A percentile compares a stretch with the other conserved stretches of the same genome.
phyloP scores from a whole-genome alignment of 2,888 invertebrate species.

The Dusona sp. region DNA sequence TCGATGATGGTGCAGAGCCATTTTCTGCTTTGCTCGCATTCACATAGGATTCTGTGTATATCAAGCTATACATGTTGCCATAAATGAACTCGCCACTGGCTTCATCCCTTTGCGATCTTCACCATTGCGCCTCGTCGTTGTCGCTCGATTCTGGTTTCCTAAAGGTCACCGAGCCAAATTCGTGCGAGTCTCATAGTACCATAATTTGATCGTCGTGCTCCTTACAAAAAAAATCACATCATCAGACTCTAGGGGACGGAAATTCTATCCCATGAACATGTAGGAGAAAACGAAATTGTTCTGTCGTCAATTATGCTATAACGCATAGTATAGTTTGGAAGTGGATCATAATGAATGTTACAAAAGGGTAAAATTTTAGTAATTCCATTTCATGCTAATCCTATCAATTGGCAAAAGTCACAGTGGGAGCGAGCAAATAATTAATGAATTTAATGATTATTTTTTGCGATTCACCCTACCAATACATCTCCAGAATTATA shows the following conservation, averaged over 20 bases:
- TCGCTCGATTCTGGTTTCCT: constrained; percentile 23
- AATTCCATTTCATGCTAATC: not conserved
- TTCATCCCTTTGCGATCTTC: constrained; percentile 34
- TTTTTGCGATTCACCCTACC: not conserved
- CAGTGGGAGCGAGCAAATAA: not conserved
- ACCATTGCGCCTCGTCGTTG: not conserved
- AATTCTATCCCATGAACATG: not conserved
- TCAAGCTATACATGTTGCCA: constrained; percentile 14
- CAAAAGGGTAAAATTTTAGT: not conserved
- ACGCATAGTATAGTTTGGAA: not conserved
- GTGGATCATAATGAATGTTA: not conserved
- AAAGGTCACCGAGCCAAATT: constrained; percentile 38
- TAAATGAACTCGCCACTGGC: constrained; percentile 18
- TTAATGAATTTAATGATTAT: not conserved
- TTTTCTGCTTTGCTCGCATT: constrained; percentile 53
- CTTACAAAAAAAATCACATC: not conserved
- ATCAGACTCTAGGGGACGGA: not conserved
- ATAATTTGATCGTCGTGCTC: not conserved
- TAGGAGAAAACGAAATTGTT: not conserved
- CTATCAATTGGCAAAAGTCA: not conserved
- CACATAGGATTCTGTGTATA: constrained; percentile 31
- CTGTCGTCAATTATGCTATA: not conserved
- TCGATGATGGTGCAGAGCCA: constrained; percentile 61
- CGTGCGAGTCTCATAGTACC: not conserved
- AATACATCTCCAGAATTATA: not conserved